Base-by-base conservation (phyloP, 2,888 invertebrate genomes). In the Drosophila vallismaia region DNA sequence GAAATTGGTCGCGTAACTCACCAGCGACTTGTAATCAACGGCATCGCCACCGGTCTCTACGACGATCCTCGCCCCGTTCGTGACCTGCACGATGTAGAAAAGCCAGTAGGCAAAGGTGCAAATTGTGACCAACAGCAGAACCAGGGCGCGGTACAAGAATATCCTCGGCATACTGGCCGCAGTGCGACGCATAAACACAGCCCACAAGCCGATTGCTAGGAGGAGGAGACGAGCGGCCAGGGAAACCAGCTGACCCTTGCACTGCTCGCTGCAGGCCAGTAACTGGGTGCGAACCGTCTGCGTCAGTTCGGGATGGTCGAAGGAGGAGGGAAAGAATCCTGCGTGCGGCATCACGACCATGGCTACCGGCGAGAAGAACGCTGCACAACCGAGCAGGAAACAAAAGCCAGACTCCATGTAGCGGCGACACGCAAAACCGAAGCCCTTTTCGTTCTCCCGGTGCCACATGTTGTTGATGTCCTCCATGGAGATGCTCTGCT, bases 101-200 rank as follows among this genome's bases (percentile, higher is more conserved):
- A 99, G 93, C 99, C 99, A 99, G 92, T 98, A 99, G 4, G 98
- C 96, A 92, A 99, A 98, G 72, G 97, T 96, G 91, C 98, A 96
- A 10, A 99, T 95, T 42, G 98, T 94, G 38, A 98, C 94, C 57
- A 99, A 94, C 4, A 97, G 94, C 66, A 98, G 92, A n/a, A 98
- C 95, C 79, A 97, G 95, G 0, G 98, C 96, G 82, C 98, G 94
- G 89, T 97, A 97, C 50, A 98, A 93, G 92, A 96, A 97, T 91
- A 99, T 96, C 71, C 99, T 93, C 1, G 99, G 99, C 93, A 98
- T 94, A 12, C 97, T 96, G 24, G 97, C 96, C 77, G 95, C 94
- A 26, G 97, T 94, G 29, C 95, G 94, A 51, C 97, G 94, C 76
- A 97, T 93, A 90, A 98, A 98, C 52, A 99, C 93, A 0, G 98